Evolutionary conservation across 2,888 invertebrate species (phyloP), one percentile per base, ranked within the genome.

Genomic region (Amitus sp.): DNA sequence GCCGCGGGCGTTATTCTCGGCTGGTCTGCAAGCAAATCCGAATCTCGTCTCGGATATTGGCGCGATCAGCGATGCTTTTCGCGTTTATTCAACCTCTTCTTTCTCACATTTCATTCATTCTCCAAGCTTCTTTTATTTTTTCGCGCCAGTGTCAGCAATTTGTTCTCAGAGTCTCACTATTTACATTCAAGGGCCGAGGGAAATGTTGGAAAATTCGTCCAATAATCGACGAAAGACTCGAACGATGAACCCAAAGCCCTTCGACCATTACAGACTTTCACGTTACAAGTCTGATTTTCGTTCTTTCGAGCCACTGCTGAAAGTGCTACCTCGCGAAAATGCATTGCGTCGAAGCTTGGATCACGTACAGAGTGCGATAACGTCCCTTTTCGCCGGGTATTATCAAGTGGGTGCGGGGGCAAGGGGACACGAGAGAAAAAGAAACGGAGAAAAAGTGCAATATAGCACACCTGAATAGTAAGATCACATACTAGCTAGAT

Each of bases 311-410:
- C 48, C 27, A 10, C 27, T 30, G 34, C 51, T 37, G 51, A 62
- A 57, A 63, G 39, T 54, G 68, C 67, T 68, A 58, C 67, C 58
- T 65, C 66, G 52, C 63, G 62, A 67, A 69, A 72, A 76, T 74
- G 72, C 69, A 66, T 57, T 63, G 58, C 67, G 55, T 56, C 54
- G 64, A 66, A 64, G 69, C 64, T 56, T 52, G 62, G 70, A 74
- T 77, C 78, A 77, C 78, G 78, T 78, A 76, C 69, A 60, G 64
- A 49, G 64, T 53, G 68, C 75, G 74, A 77, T 77, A 77, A 77
- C 77, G 71, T 66, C 67, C 70, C 70, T 56, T 66, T 42, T 62
- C 65, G 40, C 49, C 23, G 48, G 61, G 68, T 72, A 76, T 75
- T 74, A 73, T 73, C 68, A 74, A 60, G 68, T 52, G 67, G n/a